Percentiles rank a stretch among this genome's conserved stretches.
Conservation (phyloP, 2,797 vertebrate genomes). For the Diglossa cyanea region DNA sequence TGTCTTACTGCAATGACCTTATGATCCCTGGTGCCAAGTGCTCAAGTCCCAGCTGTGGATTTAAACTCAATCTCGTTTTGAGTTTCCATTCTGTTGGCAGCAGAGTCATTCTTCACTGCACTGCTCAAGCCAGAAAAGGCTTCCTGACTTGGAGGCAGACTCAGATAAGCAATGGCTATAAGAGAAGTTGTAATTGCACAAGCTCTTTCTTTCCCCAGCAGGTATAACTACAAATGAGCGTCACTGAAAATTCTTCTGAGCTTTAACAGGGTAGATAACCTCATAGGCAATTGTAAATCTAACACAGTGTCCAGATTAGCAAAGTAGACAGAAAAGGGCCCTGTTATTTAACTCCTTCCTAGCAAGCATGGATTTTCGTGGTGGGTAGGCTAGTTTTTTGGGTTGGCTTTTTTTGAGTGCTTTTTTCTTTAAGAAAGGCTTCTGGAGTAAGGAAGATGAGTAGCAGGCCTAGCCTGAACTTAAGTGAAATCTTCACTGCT, state of each 20-base stretch:
- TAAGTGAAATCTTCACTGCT: background rate
- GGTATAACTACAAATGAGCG: constrained; percentile 43
- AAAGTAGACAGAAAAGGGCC: background rate
- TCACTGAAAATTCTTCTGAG: constrained; percentile 51
- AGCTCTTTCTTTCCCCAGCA: constrained; percentile 54
- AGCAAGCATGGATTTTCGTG: background rate
- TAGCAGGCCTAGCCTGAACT: background rate
- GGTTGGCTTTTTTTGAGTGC: background rate
- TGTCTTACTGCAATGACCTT: constrained; percentile 65
- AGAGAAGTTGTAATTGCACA: constrained; percentile 66
- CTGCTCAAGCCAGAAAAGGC: constrained; percentile 50
- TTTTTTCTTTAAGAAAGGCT: background rate
- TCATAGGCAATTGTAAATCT: constrained; percentile 23
- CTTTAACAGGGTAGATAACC: constrained; percentile 47
- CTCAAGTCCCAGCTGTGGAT: constrained; percentile 69
- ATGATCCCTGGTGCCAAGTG: constrained; percentile 61
- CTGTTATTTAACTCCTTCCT: constrained; percentile 31
- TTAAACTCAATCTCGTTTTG: constrained; percentile 73
- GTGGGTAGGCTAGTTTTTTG: background rate
- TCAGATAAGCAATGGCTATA: constrained; percentile 61
- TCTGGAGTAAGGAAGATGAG: background rate
- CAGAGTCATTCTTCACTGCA: constrained; percentile 67
- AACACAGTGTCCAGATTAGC: constrained; percentile 29
- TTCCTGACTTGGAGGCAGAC: constrained; percentile 18
- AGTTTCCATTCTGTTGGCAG: constrained; percentile 67